phyloP scores from a whole-genome alignment of 2,888 invertebrate genomes.

The Mythimna vitellina region DNA sequence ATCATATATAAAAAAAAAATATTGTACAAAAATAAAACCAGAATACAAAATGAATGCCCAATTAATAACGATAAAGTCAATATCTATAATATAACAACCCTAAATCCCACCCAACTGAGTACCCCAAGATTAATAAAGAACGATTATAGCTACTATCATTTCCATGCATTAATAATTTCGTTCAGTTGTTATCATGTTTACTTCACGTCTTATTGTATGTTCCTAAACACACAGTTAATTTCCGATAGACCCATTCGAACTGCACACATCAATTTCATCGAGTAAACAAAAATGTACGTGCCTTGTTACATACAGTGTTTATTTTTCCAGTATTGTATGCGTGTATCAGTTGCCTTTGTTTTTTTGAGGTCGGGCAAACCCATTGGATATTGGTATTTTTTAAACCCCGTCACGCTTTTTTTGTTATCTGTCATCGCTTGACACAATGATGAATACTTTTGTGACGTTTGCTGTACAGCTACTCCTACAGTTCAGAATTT shows the following conservation, averaged over 20 bases:
- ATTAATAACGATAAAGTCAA: not conserved
- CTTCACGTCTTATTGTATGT: slow-evolving; percentile 46
- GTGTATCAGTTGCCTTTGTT: slow-evolving; percentile 56
- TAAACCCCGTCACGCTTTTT: slow-evolving; percentile 30
- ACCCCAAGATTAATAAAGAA: not conserved
- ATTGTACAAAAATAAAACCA: no score
- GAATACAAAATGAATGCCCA: no score
- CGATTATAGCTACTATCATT: slow-evolving; percentile 12
- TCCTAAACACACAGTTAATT: slow-evolving; percentile 67
- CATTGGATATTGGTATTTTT: slow-evolving; percentile 45
- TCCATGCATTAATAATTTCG: slow-evolving; percentile 32
- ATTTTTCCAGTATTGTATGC: slow-evolving; percentile 61
- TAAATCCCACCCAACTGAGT: not conserved
- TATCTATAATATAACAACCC: not conserved
- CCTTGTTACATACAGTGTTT: slow-evolving; percentile 65
- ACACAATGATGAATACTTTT: slow-evolving; percentile 19
- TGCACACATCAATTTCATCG: slow-evolving; percentile 68
- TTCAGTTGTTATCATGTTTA: slow-evolving; percentile 35
- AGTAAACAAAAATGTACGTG: slow-evolving; percentile 68
- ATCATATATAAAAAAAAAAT: no score
- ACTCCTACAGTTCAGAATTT: not conserved
- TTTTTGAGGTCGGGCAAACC: slow-evolving; percentile 49
- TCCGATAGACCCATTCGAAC: slow-evolving; percentile 63
- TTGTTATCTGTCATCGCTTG: slow-evolving; percentile 11
- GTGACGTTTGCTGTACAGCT: no score